Conservation (phyloP, 2,797 vertebrate species). For the Galaxias olidus region DNA sequence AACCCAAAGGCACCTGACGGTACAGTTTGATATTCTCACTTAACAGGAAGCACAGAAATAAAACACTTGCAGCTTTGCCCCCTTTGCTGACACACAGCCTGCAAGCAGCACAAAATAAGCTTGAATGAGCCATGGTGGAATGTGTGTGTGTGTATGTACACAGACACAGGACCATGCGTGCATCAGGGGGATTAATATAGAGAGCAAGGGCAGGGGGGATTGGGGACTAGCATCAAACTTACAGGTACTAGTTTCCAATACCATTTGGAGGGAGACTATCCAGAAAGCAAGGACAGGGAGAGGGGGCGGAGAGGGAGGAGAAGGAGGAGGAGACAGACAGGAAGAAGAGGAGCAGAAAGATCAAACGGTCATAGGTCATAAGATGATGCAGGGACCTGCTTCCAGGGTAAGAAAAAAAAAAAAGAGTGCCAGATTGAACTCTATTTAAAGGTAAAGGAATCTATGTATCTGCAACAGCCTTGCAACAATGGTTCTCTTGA, state of each 20-base stretch:
- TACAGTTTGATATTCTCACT: constrained; percentile 31
- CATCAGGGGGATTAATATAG: constrained; percentile 33
- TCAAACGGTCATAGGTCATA: constrained; percentile 75
- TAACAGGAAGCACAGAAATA: not conserved
- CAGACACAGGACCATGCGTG: constrained; percentile 65
- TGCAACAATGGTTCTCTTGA: not conserved
- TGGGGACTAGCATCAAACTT: constrained; percentile 83
- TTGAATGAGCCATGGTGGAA: constrained; percentile 62
- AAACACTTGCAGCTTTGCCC: constrained; percentile 27
- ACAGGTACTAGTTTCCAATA: constrained; percentile 99
- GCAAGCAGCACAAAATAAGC: constrained; percentile 66
- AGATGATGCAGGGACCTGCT: constrained; percentile 54
- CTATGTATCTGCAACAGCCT: constrained; percentile 45
- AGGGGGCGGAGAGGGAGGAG: constrained; percentile 76
- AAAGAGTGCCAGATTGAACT: constrained; percentile 20
- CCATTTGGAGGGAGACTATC: constrained; percentile 99
- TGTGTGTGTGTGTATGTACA: not conserved
- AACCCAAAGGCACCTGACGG: constrained; percentile 42
- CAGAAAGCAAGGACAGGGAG: constrained; percentile 87
- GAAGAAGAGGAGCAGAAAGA: constrained; percentile 57
- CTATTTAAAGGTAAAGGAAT: constrained; percentile 30
- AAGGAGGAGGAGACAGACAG: constrained; percentile 80
- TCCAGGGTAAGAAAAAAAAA: constrained; percentile 45
- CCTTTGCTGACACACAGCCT: constrained; percentile 44
- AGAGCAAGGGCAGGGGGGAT: constrained; percentile 44